Percentiles rank a stretch among this genome's conserved stretches.
Evolutionary conservation across 2,888 invertebrate species (phyloP).

Genomic region (Dicyrtoma fusca): DNA sequence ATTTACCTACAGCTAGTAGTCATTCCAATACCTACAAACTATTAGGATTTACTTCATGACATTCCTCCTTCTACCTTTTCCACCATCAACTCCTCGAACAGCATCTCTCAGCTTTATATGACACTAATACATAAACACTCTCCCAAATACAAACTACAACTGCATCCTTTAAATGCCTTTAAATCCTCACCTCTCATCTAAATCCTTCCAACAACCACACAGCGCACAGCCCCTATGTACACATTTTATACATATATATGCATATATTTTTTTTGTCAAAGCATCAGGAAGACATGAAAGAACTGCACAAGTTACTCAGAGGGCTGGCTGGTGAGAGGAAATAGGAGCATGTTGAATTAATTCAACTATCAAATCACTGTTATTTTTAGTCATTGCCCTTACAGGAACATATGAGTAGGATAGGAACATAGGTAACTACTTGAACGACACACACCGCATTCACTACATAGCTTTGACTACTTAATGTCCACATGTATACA

Average conservation of each 20-base stretch:
- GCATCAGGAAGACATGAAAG: not conserved
- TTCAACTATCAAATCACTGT: slow-evolving; percentile 31
- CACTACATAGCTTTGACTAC: too few relatives aligned
- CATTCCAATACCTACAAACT: slow-evolving; percentile 22
- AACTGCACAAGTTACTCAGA: too few relatives aligned
- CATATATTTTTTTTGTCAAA: too few relatives aligned
- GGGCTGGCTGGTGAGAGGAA: not conserved
- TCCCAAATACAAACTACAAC: not conserved
- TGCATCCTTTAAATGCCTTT: slow-evolving; percentile 10
- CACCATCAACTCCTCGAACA: not conserved
- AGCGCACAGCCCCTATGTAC: not conserved
- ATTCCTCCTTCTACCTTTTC: slow-evolving; percentile 13
- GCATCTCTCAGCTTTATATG: not conserved
- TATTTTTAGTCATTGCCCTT: slow-evolving; percentile 31
- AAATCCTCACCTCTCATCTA: not conserved
- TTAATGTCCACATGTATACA: too few relatives aligned
- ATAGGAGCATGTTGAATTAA: slow-evolving; percentile 19
- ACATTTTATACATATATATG: too few relatives aligned
- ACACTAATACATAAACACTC: too few relatives aligned
- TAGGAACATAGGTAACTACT: not conserved
- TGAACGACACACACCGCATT: too few relatives aligned
- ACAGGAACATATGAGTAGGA: slow-evolving; percentile 8
- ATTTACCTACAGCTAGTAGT: slow-evolving; percentile 16
- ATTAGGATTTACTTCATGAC: slow-evolving; percentile 10
- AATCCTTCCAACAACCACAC: not conserved